Evolutionary conservation across 2,797 vertebrate species (phyloP), one percentile per base, ranked within the genome.

Genomic region (Oreonectes daqikongensis): DNA sequence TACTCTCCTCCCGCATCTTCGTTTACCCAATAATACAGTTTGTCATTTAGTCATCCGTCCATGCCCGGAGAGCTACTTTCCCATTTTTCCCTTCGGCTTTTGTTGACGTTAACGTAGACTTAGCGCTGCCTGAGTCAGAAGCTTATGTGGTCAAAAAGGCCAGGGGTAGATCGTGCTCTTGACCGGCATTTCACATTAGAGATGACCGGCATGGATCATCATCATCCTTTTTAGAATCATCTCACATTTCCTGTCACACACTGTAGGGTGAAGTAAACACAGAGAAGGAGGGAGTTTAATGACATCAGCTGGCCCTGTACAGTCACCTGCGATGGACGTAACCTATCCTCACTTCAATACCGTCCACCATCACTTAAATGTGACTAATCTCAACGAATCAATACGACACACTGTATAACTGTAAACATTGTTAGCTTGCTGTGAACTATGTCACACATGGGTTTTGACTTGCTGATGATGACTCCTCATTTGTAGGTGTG

Each of bases 151-250:
- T 63, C 55, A 77, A 72, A 72, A 42, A 12, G n/a, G 50, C 60
- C 40, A 7, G 42, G 35, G 24, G 17, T 11, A 46, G 59, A 40
- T 50, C 68, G 26, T 72, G 28, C 26, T 65, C 67, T 55, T 28
- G 18, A 46, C 55, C 55, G 24, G 55, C 24, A 57, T 63, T 69
- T 77, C 22, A 52, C 53, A 52, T 59, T 3, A 26, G 26, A 15
- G 5, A 74, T 70, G 63, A 53, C 59, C 24, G 0, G 46, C 32
- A 77, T 63, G 22, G 35, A 17, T 59, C 8, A 72, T 74, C 38
- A 60, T 69, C 48, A 65, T 69, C 38, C 44, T 44, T 69, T 32
- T 61, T 80, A 79, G 79, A 82, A 67, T 84, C 79, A 85, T 75
- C 68, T 61, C 24, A 40, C 28, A 30, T 67, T 81, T 81, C 79